A percentile compares a stretch with the other conserved stretches of the same genome.
These are phyloP conservation scores for Drosophila sordidapex DNA, from an alignment of 2,888 invertebrate genomes.

Conservation along the genomic window DNA sequence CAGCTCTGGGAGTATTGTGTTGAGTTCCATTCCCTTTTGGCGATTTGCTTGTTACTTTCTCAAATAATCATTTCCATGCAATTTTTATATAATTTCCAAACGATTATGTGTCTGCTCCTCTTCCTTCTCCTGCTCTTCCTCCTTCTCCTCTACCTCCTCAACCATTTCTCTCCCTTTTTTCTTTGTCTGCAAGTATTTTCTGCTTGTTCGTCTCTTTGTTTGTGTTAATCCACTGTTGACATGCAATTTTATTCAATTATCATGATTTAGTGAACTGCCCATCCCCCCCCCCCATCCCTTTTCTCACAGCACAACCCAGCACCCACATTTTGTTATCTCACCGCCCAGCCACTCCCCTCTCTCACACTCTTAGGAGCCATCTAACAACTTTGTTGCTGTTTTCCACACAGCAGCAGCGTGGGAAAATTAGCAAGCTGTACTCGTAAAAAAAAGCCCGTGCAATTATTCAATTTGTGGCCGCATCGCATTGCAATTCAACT, in stretches of 20 bases:
- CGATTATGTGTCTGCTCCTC: conserved; percentile 3
- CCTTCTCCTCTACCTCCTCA: background rate
- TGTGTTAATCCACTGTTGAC: conserved; percentile 63
- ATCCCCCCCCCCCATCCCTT: background rate
- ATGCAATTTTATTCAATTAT: conserved; percentile 78
- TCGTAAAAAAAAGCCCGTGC: conserved; percentile 44
- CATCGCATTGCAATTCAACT: conserved; percentile 39
- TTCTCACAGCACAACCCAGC: background rate
- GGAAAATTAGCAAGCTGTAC: conserved; percentile 60
- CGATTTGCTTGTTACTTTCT: conserved; percentile 36
- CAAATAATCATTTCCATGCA: conserved; percentile 50
- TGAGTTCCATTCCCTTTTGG: background rate
- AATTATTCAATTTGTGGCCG: conserved; percentile 70
- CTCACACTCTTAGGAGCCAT: conserved; percentile 13
- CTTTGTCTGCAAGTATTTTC: background rate
- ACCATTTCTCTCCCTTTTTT: background rate
- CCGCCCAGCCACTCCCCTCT: conserved; percentile 1
- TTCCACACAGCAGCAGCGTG: conserved; percentile 52
- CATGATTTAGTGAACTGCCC: conserved; percentile 55
- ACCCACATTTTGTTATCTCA: conserved; percentile 11
- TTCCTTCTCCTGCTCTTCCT: too few species aligned
- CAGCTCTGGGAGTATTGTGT: background rate
- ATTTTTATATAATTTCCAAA: conserved; percentile 49
- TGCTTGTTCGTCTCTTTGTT: conserved; percentile 24
- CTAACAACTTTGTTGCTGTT: conserved; percentile 21